A percentile compares a stretch with the other conserved stretches of the same genome.
Conservation (phyloP, 2,888 invertebrate species). For the Orchesellides sinensis region DNA sequence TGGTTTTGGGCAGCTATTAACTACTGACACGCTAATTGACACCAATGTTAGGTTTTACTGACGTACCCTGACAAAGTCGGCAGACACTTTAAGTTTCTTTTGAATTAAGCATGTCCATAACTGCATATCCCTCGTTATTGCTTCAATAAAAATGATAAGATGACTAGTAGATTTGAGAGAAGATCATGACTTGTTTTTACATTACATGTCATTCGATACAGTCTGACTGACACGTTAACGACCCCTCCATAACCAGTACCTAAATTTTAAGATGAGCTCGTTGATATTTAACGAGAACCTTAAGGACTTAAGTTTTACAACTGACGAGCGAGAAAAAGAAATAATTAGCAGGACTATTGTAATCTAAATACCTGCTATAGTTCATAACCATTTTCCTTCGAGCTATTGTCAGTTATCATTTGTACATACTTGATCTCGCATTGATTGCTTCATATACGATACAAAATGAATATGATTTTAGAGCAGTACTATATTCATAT, state of each 20-base stretch:
- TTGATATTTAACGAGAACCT: not conserved
- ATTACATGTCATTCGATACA: not conserved
- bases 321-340: constrained; percentile 31
- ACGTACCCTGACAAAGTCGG: too few species aligned
- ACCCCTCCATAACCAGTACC: not conserved
- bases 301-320: not conserved
- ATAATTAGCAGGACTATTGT: constrained; percentile 54
- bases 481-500: not conserved
- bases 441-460: not conserved
- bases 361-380: constrained; percentile 17
- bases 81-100: too few species aligned
- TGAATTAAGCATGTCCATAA: too few species aligned
- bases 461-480: not conserved
- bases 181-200: not conserved
- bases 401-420: not conserved
- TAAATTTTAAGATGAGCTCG: not conserved
- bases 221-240: not conserved
- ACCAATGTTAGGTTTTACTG: too few species aligned
- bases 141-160: too few species aligned
- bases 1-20: too few species aligned
- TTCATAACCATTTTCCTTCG: constrained; percentile 49
- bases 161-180: too few species aligned
- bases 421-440: not conserved
- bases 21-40: too few species aligned
- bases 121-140: too few species aligned